Evolutionary conservation across 2,113 vertebrate species (phyloP), one percentile per base, ranked within the genome.

Genomic region (Sebastes schlegelii): DNA sequence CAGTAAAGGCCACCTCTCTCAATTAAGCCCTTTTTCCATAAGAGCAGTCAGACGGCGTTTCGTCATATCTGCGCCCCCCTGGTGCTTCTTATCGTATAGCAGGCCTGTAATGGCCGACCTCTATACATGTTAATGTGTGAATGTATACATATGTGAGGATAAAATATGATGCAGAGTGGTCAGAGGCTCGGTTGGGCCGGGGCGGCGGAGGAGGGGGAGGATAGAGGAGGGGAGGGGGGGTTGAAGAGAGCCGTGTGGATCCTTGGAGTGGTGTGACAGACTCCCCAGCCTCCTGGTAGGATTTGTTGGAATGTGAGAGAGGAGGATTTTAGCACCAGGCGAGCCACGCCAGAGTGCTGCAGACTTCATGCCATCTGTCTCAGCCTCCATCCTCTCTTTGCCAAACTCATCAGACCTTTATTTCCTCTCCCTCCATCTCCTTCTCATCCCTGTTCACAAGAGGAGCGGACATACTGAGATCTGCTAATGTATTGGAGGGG

Each of bases 351-450:
- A 96, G 95, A 95, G 95, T 94, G 93, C 92, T 79, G 93, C 95
- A 96, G 95, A 96, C 95, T 96, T 95, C 94, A 91, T 93, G 95
- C 95, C 95, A 96, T 96, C 95, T 96, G 95, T 96, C 95, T 95
- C 95, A 94, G 94, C 92, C 95, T 95, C 95, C 85, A 86, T 95
- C 90, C 84, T 90, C 77, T 74, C 91, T 80, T 87, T 95, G 95
- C 95, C 95, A 96, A 95, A 95, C 95, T 95, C 94, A 85, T 94
- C 92, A 93, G 94, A 95, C 93, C 94, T 95, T 95, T 95, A 94
- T 95, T 93, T 93, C 91, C 93, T 88, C 88, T 93, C 89, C 87
- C 90, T 87, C 85, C 77, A 79, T 92, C 92, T 93, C 92, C 94
- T 93, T 95, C 94, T 95, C 92, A 95, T 95, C 94, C 93, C 94